Evolutionary conservation across 2,113 vertebrate genomes (phyloP).

Genomic region (Eupsittula cactorum): DNA sequence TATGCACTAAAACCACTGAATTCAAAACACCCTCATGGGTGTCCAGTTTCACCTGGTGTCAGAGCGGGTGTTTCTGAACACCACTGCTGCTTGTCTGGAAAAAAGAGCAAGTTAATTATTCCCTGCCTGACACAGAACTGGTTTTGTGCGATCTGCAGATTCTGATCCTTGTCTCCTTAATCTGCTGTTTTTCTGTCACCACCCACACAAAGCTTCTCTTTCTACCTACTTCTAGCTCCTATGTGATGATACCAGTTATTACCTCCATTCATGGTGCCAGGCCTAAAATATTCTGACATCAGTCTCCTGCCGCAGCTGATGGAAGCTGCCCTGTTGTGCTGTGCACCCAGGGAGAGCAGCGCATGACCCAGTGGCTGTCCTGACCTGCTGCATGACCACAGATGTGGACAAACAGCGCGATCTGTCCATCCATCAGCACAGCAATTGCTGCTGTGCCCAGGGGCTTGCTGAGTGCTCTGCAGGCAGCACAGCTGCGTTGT

Average conservation of each 20-base stretch:
- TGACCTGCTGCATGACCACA: neutral
- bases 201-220: slow-evolving; percentile 51
- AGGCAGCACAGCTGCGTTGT: neutral
- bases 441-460: neutral
- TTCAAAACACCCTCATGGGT: neutral
- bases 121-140: slow-evolving; percentile 46
- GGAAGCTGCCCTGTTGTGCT: neutral
- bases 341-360: neutral
- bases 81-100: neutral
- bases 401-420: neutral
- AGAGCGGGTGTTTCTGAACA: neutral
- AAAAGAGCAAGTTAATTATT: slow-evolving; percentile 39
- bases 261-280: neutral
- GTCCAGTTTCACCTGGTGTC: neutral
- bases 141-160: slow-evolving; percentile 55
- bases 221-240: neutral
- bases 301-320: neutral
- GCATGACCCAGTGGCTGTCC: neutral
- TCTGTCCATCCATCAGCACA: neutral
- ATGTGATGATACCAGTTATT: neutral
- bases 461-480: neutral
- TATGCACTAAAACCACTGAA: neutral
- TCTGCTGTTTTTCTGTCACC: slow-evolving; percentile 39
- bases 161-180: slow-evolving; percentile 56
- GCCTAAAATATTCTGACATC: neutral